These are phyloP conservation scores for Acleris emargana DNA, from an alignment of 2,888 invertebrate genomes.

Conservation along the genomic window DNA sequence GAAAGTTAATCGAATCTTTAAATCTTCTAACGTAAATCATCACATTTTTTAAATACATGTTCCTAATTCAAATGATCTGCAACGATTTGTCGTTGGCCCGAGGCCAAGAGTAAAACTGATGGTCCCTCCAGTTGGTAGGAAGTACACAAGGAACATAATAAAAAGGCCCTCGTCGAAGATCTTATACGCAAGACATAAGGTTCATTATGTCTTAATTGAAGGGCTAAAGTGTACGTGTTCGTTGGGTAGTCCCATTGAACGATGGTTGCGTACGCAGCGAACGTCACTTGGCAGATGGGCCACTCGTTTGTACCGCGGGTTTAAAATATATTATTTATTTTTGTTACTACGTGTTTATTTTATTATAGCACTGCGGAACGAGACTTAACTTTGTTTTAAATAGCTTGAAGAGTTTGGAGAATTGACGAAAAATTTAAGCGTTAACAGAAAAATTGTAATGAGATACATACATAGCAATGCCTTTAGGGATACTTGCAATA, in stretches of 20 bases:
- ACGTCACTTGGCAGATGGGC: slow-evolving; percentile 35
- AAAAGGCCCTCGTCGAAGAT: too few species aligned
- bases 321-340: slow-evolving; percentile 26
- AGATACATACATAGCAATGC: too few species aligned
- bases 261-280: slow-evolving; percentile 8
- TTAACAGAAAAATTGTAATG: not conserved
- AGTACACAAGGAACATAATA: not conserved
- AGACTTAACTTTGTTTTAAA: slow-evolving; percentile 11
- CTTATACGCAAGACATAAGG: too few species aligned
- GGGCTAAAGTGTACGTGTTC: too few species aligned
- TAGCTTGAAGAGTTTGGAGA: not conserved
- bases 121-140: slow-evolving; percentile 31
- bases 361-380: slow-evolving; percentile 27
- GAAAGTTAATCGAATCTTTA: too few species aligned
- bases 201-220: too few species aligned
- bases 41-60: not conserved
- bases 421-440: not conserved
- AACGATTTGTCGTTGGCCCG: slow-evolving; percentile 27
- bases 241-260: slow-evolving; percentile 17
- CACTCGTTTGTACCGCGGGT: slow-evolving; percentile 23
- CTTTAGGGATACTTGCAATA: too few species aligned
- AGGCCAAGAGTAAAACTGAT: slow-evolving; percentile 26
- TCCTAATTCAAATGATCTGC: slow-evolving; percentile 18
- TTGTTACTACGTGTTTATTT: slow-evolving; percentile 36
- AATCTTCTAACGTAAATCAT: not conserved